phyloP scores from a whole-genome alignment of 2,797 vertebrate genomes.

The Hydrophis major region DNA sequence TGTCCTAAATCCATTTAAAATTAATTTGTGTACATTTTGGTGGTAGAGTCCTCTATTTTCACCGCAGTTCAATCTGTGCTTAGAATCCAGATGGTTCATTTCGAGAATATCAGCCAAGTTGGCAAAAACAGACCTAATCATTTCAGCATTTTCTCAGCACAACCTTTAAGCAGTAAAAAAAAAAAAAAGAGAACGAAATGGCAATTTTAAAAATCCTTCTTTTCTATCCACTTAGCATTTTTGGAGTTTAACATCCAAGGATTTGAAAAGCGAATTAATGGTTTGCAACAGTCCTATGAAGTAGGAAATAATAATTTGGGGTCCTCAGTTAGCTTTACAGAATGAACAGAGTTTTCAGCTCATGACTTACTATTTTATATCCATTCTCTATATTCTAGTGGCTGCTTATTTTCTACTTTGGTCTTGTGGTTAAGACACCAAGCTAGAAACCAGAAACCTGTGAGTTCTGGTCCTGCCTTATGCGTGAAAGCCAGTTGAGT shows the following conservation, averaged over 20 bases:
- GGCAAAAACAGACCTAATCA: background rate
- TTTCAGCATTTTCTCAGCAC: constrained; percentile 7
- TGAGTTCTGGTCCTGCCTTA: background rate
- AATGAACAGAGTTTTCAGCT: background rate
- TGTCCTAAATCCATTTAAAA: background rate
- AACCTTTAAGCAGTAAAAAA: constrained; percentile 1
- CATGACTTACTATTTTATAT: background rate
- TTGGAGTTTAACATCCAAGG: background rate
- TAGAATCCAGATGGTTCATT: constrained; percentile 8
- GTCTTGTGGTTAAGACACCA: background rate
- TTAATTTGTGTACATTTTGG: constrained; percentile 33
- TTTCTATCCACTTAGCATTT: background rate
- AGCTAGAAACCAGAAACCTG: background rate
- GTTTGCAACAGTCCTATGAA: background rate
- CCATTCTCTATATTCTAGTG: background rate
- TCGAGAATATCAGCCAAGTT: constrained; percentile 31
- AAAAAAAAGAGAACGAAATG: background rate
- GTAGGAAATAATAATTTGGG: background rate
- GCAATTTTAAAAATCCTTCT: background rate
- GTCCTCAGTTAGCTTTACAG: background rate
- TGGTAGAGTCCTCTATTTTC: constrained; percentile 10
- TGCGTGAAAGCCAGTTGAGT: background rate
- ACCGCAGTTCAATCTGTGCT: background rate
- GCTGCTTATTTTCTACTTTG: background rate
- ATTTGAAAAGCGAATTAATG: background rate